These are phyloP conservation scores for Branchipolynoe longqiensis DNA, from an alignment of 2,888 invertebrate species.

Conservation along the genomic window DNA sequence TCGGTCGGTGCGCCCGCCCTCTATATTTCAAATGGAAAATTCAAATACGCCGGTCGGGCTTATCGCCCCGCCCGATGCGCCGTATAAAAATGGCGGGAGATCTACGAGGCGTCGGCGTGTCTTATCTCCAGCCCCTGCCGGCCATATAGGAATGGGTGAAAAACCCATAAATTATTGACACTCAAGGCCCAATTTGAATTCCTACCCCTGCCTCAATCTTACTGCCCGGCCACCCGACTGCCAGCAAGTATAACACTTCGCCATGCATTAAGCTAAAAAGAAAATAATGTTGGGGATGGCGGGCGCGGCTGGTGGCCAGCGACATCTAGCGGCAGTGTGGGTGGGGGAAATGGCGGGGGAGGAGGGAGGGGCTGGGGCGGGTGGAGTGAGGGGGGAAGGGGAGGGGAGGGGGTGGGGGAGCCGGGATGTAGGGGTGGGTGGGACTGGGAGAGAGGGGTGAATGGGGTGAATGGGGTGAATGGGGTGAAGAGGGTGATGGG, in stretches of 20 bases:
- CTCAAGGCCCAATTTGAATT: slow-evolving; percentile 56
- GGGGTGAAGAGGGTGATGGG: no score
- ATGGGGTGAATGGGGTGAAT: no score
- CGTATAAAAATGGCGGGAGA: slow-evolving; percentile 51
- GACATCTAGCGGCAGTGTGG: slow-evolving; percentile 52
- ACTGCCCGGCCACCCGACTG: neutral
- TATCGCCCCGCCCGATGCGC: slow-evolving; percentile 21
- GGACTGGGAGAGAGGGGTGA: no score
- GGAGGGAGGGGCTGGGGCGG: no score
- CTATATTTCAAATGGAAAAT: slow-evolving; percentile 58
- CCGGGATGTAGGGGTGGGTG: no score
- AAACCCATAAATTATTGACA: slow-evolving; percentile 57
- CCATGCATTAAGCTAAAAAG: slow-evolving; percentile 48
- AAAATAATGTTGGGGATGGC: no score
- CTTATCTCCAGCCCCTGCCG: slow-evolving; percentile 40
- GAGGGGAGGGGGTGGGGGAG: no score
- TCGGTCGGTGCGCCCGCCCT: slow-evolving; percentile 8
- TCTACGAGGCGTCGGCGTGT: slow-evolving; percentile 30
- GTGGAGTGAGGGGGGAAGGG: no score
- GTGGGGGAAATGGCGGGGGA: no score
- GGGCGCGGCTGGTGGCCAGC: slow-evolving; percentile 23
- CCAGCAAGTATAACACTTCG: slow-evolving; percentile 51
- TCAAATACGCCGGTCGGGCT: slow-evolving; percentile 41
- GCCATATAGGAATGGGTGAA: slow-evolving; percentile 57
- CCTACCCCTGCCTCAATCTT: slow-evolving; percentile 55